Conservation (phyloP, 2,888 invertebrate species). For the Blera fallax region DNA sequence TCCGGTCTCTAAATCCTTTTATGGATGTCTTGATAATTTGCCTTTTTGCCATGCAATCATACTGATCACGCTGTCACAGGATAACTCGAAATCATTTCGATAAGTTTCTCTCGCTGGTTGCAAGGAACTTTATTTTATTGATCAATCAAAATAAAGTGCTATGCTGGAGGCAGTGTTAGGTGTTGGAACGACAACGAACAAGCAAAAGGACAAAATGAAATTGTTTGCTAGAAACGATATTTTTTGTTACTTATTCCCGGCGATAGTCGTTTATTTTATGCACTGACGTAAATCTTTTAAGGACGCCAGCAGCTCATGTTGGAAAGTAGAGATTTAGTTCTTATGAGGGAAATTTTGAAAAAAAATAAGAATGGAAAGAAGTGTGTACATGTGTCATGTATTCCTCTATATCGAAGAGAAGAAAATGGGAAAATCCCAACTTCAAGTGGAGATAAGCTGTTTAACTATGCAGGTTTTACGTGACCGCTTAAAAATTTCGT, state of each 20-base stretch:
- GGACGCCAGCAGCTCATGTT: constrained; percentile 13
- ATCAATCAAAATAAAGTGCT: constrained; percentile 39
- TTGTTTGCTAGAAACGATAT: neutral
- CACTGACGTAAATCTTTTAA: constrained; percentile 38
- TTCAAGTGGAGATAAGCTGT: too few species aligned
- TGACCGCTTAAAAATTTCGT: constrained; percentile 26
- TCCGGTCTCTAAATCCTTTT: neutral
- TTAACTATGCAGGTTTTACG: constrained; percentile 45
- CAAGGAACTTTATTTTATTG: constrained; percentile 36
- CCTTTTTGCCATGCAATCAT: constrained; percentile 3
- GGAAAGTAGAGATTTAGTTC: neutral
- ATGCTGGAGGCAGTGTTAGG: neutral
- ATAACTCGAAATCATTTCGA: constrained; percentile 15
- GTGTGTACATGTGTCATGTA: neutral
- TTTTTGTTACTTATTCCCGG: neutral
- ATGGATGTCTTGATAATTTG: constrained; percentile 13
- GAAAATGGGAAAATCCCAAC: constrained; percentile 35
- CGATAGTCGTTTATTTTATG: constrained; percentile 26
- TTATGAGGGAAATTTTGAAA: neutral
- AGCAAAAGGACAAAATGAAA: neutral
- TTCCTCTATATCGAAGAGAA: neutral
- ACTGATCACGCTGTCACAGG: constrained; percentile 1
- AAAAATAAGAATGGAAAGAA: neutral
- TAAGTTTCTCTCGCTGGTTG: neutral
- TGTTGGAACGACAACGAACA: neutral